A percentile compares a stretch with the other conserved stretches of the same genome.
phyloP scores from a whole-genome alignment of 2,113 vertebrate genomes.

The Pteruthius melanotis region DNA sequence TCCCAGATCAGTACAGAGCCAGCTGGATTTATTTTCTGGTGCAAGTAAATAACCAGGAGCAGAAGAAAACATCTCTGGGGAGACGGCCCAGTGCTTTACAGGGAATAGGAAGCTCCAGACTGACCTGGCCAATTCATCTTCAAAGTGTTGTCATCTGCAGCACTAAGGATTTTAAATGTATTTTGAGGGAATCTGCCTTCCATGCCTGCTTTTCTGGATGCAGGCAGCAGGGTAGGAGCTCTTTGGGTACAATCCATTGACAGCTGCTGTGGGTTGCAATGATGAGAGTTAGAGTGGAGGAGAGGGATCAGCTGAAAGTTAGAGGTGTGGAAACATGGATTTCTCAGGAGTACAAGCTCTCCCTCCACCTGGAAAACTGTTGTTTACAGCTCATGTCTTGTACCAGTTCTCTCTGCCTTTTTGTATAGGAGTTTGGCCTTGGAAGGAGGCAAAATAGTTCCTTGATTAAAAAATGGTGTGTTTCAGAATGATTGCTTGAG shows the following conservation, averaged over 20 bases:
- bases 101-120: neutral
- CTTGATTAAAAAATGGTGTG: neutral
- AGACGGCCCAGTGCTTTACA: neutral
- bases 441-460: neutral
- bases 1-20: neutral
- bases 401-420: neutral
- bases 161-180: neutral
- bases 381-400: neutral
- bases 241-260: neutral
- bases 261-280: neutral
- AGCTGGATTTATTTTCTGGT: neutral
- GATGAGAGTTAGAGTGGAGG: neutral
- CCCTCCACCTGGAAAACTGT: neutral
- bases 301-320: neutral
- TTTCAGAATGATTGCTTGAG: neutral
- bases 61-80: neutral
- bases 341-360: neutral
- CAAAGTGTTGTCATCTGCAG: neutral
- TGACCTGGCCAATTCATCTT: rapidly evolving
- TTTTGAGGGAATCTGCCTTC: neutral
- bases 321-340: neutral
- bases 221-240: neutral
- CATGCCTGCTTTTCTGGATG: neutral
- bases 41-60: neutral
- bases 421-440: neutral